Conservation (phyloP, 1,140 invertebrate genomes). For the Bacillus rossius region DNA sequence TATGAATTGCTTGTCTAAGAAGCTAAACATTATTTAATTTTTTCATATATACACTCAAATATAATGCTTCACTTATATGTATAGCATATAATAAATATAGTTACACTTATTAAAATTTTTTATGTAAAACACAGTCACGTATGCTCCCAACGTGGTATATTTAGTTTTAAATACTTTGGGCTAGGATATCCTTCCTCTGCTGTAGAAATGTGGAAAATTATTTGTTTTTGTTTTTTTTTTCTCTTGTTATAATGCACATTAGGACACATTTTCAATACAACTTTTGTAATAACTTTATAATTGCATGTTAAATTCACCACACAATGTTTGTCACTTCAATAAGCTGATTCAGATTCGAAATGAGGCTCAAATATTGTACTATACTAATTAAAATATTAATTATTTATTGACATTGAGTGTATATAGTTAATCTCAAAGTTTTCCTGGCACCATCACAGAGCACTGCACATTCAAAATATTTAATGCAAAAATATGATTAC, state of each 20-base stretch:
- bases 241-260: background rate
- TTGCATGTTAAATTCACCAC: too few relatives aligned
- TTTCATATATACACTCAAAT: slow-evolving; percentile 7
- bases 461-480: too few relatives aligned
- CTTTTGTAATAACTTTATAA: background rate
- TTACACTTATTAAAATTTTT: slow-evolving; percentile 8
- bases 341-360: too few relatives aligned
- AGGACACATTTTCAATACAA: background rate
- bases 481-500: too few relatives aligned
- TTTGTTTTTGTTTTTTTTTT: too few relatives aligned
- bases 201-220: background rate
- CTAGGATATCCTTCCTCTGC: background rate
- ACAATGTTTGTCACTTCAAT: too few relatives aligned
- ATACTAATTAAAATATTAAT: too few relatives aligned
- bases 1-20: too few relatives aligned
- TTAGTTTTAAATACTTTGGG: background rate
- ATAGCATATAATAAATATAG: slow-evolving; percentile 6
- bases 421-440: too few relatives aligned
- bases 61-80: slow-evolving; percentile 7
- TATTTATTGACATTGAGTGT: too few relatives aligned
- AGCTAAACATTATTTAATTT: background rate
- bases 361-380: too few relatives aligned
- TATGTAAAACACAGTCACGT: background rate
- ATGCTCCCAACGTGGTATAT: background rate
- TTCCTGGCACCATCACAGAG: too few relatives aligned